phyloP scores from a whole-genome alignment of 2,888 invertebrate species.

The Gastracanthus pulcherrimus region DNA sequence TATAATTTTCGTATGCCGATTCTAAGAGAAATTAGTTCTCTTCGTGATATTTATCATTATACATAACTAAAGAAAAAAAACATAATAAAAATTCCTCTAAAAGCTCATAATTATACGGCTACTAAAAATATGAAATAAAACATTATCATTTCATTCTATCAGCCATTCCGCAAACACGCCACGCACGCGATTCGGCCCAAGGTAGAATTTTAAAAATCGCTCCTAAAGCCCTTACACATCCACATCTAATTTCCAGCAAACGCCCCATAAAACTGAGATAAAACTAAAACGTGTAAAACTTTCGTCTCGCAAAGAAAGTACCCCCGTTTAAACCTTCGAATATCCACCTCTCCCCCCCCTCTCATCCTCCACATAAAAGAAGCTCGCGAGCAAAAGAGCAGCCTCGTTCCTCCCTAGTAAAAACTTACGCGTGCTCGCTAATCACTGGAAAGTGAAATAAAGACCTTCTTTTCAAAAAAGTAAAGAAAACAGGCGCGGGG shows the following conservation, averaged over 20 bases:
- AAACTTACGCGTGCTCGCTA: slow-evolving; percentile 49
- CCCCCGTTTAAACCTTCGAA: not conserved
- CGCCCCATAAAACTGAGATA: slow-evolving; percentile 27
- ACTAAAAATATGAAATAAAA: slow-evolving; percentile 3
- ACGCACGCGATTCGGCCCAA: not conserved
- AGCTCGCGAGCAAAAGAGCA: slow-evolving; percentile 9
- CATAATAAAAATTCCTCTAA: not conserved
- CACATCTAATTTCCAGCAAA: slow-evolving; percentile 43
- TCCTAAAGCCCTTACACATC: slow-evolving; percentile 17
- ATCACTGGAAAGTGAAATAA: slow-evolving; percentile 56
- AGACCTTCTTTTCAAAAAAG: slow-evolving; percentile 14
- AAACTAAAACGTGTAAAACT: slow-evolving; percentile 43
- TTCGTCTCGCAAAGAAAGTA: not conserved
- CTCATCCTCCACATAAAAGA: slow-evolving; percentile 26
- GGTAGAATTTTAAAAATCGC: slow-evolving; percentile 14
- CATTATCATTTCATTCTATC: not conserved
- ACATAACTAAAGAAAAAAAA: slow-evolving; percentile 8
- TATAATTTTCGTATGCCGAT: too few species aligned
- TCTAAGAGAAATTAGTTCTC: too few species aligned
- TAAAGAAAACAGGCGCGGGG: not conserved
- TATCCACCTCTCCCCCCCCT: not conserved
- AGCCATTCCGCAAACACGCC: slow-evolving; percentile 1
- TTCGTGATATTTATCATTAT: too few species aligned
- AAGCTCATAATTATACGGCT: not conserved
- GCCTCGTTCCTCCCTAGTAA: slow-evolving; percentile 30